Conservation (phyloP, 2,797 vertebrate species). For the Xiphorhynchus erythropygius region DNA sequence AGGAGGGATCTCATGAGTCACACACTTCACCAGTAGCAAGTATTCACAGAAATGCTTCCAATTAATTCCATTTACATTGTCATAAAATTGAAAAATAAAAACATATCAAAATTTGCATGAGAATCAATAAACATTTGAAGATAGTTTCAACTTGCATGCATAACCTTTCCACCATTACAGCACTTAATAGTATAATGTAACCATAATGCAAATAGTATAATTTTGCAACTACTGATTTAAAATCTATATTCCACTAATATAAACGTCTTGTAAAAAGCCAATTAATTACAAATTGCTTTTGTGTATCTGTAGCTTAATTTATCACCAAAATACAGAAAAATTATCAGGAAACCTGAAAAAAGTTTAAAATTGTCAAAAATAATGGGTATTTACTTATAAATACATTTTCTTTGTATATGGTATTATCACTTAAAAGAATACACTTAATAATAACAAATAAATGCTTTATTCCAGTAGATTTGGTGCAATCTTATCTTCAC, state of each 20-base stretch:
- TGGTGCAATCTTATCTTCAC: background rate
- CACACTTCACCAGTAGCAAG: background rate
- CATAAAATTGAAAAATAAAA: conserved; percentile 1
- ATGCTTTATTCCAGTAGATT: conserved; percentile 28
- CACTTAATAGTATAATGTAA: background rate
- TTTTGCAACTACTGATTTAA: conserved; percentile 1
- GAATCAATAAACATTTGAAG: background rate
- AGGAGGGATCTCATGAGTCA: background rate
- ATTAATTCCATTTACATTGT: background rate
- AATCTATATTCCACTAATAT: background rate
- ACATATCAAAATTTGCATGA: background rate
- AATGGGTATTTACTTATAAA: background rate
- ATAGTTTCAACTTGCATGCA: background rate
- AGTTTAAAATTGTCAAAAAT: conserved; percentile 5
- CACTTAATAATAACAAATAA: conserved; percentile 5
- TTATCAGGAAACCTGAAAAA: background rate
- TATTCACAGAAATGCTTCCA: background rate
- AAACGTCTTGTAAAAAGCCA: background rate
- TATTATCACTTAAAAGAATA: conserved; percentile 5
- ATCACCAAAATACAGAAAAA: conserved; percentile 4
- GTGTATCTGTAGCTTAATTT: conserved; percentile 27
- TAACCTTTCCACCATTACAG: background rate
- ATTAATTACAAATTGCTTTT: background rate
- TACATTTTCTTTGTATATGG: background rate
- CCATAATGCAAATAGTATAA: too few relatives aligned